Evolutionary conservation across 2,113 vertebrate species (phyloP), one percentile per base, ranked within the genome.

Genomic region (Silurus asotus): DNA sequence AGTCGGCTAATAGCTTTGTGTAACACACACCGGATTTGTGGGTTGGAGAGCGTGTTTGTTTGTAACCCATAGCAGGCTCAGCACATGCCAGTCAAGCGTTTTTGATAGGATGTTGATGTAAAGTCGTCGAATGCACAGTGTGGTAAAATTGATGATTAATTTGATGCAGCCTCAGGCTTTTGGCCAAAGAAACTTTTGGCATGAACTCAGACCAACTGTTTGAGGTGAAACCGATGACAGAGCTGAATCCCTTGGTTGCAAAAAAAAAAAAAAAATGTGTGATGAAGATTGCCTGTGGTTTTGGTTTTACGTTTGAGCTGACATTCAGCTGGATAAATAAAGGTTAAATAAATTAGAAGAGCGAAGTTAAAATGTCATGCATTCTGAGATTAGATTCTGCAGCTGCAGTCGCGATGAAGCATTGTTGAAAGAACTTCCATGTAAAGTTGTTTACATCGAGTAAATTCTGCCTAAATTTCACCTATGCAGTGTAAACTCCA

Each of bases 1-100:
- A 85, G 85, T 83, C 84, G 62, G 86, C 82, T 86, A 87, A 85
- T 89, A 87, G 81, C 80, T 87, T 86, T 88, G 86, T 86, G 86
- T 87, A 88, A 88, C 59, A 86, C 79, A 75, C 86, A 89, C 72
- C 79, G 58, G 77, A 58, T 62, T 14, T 76, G 70, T 74, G 82
- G 72, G 85, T 82, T 74, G 17, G 82, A 84, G 69, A 84, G 84
- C 79, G 45, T 84, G 74, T 86, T 82, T 87, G 80, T 89, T 83
- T 85, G 78, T 82, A 84, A 81, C 81, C 49, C 62, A 64, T 82
- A 77, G 61, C 48, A 79, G 85, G 87, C 67, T 82, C 80, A 85
- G 81, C 79, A 90, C 79, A 85, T 90, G 87, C 84, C 89, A 88
- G 75, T 90, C 86, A 78, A 80, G 58, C 23, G 55, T 88, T 85